Conservation (phyloP, 2,797 vertebrate genomes). For the Neostethus bicornis region DNA sequence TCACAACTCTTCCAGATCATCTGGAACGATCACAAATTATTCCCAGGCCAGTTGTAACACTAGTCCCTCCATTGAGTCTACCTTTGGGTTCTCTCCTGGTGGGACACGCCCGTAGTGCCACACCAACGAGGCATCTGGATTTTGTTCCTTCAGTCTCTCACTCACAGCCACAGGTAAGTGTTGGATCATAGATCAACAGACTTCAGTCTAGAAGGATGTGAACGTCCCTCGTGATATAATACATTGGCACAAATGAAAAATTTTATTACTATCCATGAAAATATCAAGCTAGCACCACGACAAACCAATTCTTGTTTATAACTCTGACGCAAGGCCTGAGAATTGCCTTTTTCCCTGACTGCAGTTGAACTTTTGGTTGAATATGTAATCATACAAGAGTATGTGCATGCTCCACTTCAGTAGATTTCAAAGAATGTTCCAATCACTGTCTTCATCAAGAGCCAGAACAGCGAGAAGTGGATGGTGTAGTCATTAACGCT, state of each 20-base stretch:
- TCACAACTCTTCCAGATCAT: no score
- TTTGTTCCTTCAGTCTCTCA: no score
- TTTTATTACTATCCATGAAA: constrained; percentile 19
- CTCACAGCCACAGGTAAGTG: no score
- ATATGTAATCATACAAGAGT: not conserved
- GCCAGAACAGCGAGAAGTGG: not conserved
- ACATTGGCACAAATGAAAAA: constrained; percentile 13
- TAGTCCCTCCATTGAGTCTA: no score
- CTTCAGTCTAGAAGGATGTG: constrained; percentile 23
- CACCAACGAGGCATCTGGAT: no score
- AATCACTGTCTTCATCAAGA: constrained; percentile 13
- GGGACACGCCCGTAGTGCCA: no score
- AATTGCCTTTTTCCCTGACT: not conserved
- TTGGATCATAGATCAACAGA: no score
- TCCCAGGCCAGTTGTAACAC: no score
- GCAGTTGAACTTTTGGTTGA: not conserved
- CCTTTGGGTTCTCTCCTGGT: no score
- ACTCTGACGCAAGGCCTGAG: not conserved
- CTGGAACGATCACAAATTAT: no score
- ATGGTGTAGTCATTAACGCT: constrained; percentile 29
- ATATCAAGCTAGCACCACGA: constrained; percentile 25
- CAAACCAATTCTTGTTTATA: constrained; percentile 2
- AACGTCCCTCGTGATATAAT: constrained; percentile 17
- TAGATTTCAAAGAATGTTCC: constrained; percentile 34
- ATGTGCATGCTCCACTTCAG: not conserved